phyloP scores from a whole-genome alignment of 1,140 invertebrate species.

The Drosophila fuyamai region DNA sequence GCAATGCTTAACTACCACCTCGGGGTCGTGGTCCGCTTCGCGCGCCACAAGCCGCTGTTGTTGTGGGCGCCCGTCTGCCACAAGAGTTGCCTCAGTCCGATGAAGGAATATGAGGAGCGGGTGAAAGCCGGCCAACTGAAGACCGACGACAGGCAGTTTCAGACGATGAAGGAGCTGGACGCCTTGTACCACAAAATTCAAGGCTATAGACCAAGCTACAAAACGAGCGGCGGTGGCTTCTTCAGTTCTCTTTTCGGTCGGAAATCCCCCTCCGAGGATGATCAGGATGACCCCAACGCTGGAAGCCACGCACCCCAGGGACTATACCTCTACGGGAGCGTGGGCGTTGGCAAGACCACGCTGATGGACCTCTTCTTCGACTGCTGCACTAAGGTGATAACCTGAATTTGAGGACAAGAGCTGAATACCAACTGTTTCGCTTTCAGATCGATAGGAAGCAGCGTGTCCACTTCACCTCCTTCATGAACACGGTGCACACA shows the following conservation, averaged over 20 bases:
- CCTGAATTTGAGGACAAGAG: neutral
- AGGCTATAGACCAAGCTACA: conserved; percentile 86
- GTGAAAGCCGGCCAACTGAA: conserved; percentile 87
- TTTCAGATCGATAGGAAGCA: conserved; percentile 88
- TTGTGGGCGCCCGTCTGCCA: conserved; percentile 35
- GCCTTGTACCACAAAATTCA: conserved; percentile 88
- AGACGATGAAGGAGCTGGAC: conserved; percentile 89
- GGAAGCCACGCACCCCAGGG: conserved; percentile 88
- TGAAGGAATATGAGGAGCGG: conserved; percentile 86
- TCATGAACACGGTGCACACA: conserved; percentile 98
- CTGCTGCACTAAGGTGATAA: conserved; percentile 87
- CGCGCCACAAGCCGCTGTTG: conserved; percentile 26
- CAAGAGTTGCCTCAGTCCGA: conserved; percentile 82
- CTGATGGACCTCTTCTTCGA: conserved; percentile 99
- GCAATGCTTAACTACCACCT: conserved; percentile 47
- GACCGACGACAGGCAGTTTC: conserved; percentile 89
- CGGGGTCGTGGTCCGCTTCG: conserved; percentile 26
- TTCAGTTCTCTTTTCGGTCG: conserved; percentile 81
- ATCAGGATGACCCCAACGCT: conserved; percentile 48
- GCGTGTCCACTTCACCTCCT: conserved; percentile 98
- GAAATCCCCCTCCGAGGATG: conserved; percentile 40
- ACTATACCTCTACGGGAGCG: conserved; percentile 93
- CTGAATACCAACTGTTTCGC: neutral
- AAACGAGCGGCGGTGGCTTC: conserved; percentile 76
- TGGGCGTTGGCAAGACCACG: conserved; percentile 99